Evolutionary conservation across 2,113 vertebrate species (phyloP).

Genomic region (Trinectes maculatus): DNA sequence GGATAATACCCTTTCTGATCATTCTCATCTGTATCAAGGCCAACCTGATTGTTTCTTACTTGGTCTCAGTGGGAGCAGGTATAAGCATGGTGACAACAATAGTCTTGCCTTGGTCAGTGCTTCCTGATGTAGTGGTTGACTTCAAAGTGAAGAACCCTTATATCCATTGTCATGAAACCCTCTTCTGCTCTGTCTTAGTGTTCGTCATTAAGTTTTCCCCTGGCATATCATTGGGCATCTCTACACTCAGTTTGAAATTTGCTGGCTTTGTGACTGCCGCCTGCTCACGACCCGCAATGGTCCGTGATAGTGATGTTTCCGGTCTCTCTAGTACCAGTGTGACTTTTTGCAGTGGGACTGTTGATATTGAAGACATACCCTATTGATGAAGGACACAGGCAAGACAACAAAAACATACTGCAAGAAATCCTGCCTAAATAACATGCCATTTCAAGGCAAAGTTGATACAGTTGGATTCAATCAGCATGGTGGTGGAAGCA

Average conservation of each 20-base stretch:
- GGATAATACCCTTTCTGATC: conserved; percentile 92
- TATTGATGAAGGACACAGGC: conserved; percentile 87
- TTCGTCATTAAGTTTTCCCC: conserved; percentile 97
- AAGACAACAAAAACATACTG: conserved; percentile 86
- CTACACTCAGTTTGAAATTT: conserved; percentile 93
- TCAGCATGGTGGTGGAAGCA: too few relatives aligned
- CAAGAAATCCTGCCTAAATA: conserved; percentile 86
- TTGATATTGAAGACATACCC: conserved; percentile 91
- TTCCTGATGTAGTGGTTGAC: conserved; percentile 93
- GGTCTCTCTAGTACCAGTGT: conserved; percentile 86
- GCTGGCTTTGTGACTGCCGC: conserved; percentile 87
- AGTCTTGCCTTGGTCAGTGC: conserved; percentile 96
- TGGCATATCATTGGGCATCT: conserved; percentile 92
- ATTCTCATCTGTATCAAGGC: conserved; percentile 80
- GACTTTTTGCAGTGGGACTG: conserved; percentile 87
- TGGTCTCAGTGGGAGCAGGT: conserved; percentile 87
- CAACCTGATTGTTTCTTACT: conserved; percentile 86
- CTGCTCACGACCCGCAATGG: conserved; percentile 85
- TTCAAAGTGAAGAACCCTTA: conserved; percentile 90
- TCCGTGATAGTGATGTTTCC: conserved; percentile 90
- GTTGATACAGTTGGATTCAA: too few relatives aligned
- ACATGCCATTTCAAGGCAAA: too few relatives aligned
- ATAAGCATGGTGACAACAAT: conserved; percentile 91
- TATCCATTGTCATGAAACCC: conserved; percentile 86
- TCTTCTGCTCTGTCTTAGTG: conserved; percentile 97